Evolutionary conservation across 1,140 invertebrate species (phyloP).

Genomic region (Drosophila bipectinata): DNA sequence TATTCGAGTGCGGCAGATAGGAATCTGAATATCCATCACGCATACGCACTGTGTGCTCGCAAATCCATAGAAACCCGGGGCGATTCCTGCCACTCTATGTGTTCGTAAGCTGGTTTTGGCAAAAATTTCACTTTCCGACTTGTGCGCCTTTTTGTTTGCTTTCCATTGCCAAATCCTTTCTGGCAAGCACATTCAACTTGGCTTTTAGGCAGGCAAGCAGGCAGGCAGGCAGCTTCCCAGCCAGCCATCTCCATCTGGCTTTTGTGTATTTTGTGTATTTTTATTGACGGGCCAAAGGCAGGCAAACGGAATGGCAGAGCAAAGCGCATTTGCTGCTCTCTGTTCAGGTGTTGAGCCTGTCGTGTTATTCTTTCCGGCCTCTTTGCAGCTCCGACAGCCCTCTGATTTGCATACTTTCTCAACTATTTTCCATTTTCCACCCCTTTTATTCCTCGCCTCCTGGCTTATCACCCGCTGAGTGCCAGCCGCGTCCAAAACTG

Average conservation of each 20-base stretch:
- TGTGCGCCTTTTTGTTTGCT: conserved; percentile 67
- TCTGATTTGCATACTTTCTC: conserved; percentile 76
- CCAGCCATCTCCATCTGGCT: conserved; percentile 21
- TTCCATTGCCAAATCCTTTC: conserved; percentile 77
- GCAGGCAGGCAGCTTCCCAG: not conserved
- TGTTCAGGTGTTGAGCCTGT: conserved; percentile 69
- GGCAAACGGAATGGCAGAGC: conserved; percentile 38
- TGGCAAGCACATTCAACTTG: conserved; percentile 69
- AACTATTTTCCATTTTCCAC: conserved; percentile 64
- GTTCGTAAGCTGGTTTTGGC: conserved; percentile 58
- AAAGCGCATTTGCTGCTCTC: conserved; percentile 73
- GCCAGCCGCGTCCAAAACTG: conserved; percentile 13
- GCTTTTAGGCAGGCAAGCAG: conserved; percentile 54
- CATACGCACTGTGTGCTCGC: conserved; percentile 60
- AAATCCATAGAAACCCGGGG: conserved; percentile 8
- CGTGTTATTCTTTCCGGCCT: conserved; percentile 50
- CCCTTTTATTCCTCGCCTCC: not conserved
- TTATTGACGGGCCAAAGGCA: conserved; percentile 55
- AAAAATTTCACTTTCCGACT: conserved; percentile 63
- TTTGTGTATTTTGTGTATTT: conserved; percentile 41
- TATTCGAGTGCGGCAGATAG: conserved; percentile 1
- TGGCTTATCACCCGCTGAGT: conserved; percentile 64
- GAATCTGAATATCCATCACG: conserved; percentile 61
- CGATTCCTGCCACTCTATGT: conserved; percentile 1
- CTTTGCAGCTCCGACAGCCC: conserved; percentile 9